phyloP scores from a whole-genome alignment of 2,888 invertebrate genomes.

The Lapara coniferarum region DNA sequence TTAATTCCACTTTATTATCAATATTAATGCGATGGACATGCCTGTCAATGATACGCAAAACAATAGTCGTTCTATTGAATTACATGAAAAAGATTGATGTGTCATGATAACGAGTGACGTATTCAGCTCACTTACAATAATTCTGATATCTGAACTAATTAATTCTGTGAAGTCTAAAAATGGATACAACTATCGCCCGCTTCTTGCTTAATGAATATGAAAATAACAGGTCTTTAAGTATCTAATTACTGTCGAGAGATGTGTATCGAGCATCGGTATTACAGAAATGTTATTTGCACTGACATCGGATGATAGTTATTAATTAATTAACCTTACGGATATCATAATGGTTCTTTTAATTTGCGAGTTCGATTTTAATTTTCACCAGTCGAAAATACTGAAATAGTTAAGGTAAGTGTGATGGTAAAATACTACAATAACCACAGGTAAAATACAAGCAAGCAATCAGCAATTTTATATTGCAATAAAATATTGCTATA shows the following conservation, averaged over 20 bases:
- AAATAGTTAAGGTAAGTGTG: too few relatives aligned
- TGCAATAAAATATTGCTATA: too few relatives aligned
- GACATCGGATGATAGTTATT: background rate
- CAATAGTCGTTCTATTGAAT: slow-evolving; percentile 39
- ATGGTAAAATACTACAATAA: too few relatives aligned
- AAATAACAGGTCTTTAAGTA: slow-evolving; percentile 22
- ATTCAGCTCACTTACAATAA: slow-evolving; percentile 36
- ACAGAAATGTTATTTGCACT: slow-evolving; percentile 2
- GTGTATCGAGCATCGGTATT: background rate
- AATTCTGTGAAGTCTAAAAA: slow-evolving; percentile 23
- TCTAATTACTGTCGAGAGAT: slow-evolving; percentile 18
- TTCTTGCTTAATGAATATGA: slow-evolving; percentile 24
- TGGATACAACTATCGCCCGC: slow-evolving; percentile 13
- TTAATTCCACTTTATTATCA: background rate
- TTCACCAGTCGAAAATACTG: too few relatives aligned
- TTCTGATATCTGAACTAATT: slow-evolving; percentile 23
- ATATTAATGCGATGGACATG: background rate
- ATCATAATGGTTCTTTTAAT: too few relatives aligned
- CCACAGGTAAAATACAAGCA: too few relatives aligned
- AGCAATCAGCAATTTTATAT: too few relatives aligned
- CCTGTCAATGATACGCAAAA: slow-evolving; percentile 20
- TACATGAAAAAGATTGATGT: slow-evolving; percentile 34
- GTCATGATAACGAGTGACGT: slow-evolving; percentile 35
- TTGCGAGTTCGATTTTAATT: too few relatives aligned
- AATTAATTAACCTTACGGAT: background rate